Evolutionary conservation across 2,113 vertebrate genomes (phyloP).

Genomic region (Leucoraja erinaceus): DNA sequence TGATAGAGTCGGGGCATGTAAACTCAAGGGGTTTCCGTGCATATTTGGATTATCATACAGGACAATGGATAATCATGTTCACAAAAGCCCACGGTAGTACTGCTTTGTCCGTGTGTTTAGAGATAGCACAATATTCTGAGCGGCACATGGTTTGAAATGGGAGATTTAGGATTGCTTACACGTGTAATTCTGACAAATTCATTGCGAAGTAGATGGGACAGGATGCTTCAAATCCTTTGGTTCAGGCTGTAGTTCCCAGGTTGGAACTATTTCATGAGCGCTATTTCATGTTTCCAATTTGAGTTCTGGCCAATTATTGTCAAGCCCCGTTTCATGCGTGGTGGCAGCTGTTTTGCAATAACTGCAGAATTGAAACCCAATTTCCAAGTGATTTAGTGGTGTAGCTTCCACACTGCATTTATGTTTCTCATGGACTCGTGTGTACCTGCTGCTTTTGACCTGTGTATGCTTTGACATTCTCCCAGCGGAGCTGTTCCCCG

Average conservation of each 20-base stretch:
- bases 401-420: not conserved
- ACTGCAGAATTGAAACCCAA: conserved; percentile 25
- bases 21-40: not conserved
- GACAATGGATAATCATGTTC: conserved; percentile 22
- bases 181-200: not conserved
- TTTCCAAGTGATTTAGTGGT: not conserved
- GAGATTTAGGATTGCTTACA: not conserved
- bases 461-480: not conserved
- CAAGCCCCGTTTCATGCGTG: not conserved
- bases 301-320: not conserved
- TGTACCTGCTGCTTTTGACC: not conserved
- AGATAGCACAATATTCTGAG: conserved; percentile 8
- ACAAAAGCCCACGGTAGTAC: not conserved
- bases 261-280: not conserved
- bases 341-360: not conserved
- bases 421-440: not conserved
- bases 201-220: too few relatives aligned
- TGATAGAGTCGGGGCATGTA: not conserved
- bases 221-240: not conserved
- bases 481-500: not conserved
- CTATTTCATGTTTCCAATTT: not conserved
- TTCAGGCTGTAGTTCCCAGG: not conserved
- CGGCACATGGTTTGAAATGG: not conserved
- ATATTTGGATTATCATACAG: conserved; percentile 1
- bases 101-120: conserved; percentile 14